Conservation (phyloP, 2,113 vertebrate genomes). For the Pterocles orientalis region DNA sequence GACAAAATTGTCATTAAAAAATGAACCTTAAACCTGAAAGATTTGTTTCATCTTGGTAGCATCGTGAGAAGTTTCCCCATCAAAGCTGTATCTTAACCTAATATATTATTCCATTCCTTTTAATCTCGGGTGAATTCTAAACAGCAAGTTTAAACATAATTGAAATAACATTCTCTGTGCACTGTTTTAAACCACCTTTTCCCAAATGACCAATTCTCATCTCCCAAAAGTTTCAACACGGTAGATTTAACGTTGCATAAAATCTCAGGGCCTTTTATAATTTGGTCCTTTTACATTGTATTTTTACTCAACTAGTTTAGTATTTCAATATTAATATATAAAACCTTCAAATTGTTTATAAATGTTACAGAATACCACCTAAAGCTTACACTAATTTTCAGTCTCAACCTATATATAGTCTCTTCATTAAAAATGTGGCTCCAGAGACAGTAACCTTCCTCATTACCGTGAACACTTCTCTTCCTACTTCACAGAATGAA, state of each 20-base stretch:
- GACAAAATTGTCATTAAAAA: not conserved
- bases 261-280: not conserved
- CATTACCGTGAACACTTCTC: not conserved
- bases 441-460: not conserved
- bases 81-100: not conserved
- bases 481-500: not conserved
- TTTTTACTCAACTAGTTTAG: not conserved
- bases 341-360: not conserved
- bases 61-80: not conserved
- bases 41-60: not conserved
- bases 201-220: not conserved
- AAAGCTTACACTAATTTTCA: not conserved
- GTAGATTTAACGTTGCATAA: not conserved
- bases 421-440: not conserved
- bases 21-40: not conserved
- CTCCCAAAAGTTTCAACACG: not conserved
- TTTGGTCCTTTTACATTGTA: not conserved
- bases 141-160: not conserved
- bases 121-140: not conserved
- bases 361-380: not conserved
- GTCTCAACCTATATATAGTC: not conserved
- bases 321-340: not conserved
- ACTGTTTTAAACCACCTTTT: not conserved
- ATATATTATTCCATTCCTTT: not conserved
- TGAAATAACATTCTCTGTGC: not conserved